phyloP scores from a whole-genome alignment of 2,113 vertebrate genomes.

The Laticauda colubrina region DNA sequence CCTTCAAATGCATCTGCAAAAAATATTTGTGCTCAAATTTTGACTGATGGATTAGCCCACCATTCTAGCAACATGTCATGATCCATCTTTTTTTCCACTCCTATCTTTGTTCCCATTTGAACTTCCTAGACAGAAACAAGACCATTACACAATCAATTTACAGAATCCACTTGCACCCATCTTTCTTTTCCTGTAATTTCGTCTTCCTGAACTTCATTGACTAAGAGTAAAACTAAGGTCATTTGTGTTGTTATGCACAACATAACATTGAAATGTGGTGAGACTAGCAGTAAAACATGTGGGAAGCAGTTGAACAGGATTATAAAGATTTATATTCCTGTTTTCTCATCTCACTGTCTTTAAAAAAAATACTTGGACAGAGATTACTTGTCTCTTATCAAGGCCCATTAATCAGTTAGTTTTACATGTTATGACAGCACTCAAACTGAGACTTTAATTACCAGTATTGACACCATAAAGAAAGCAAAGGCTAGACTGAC shows the following conservation, averaged over 20 bases:
- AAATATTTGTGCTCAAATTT: neutral
- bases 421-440: slow-evolving; percentile 28
- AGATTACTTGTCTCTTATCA: slow-evolving; percentile 14
- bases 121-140: neutral
- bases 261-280: neutral
- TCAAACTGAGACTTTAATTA: slow-evolving; percentile 37
- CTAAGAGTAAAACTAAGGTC: neutral
- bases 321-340: neutral
- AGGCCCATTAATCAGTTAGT: slow-evolving; percentile 31
- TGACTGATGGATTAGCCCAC: neutral
- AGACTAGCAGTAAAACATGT: neutral
- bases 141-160: neutral
- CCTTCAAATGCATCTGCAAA: neutral
- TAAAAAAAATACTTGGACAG: neutral
- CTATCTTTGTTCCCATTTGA: neutral
- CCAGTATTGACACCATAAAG: slow-evolving; percentile 20
- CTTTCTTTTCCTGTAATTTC: neutral
- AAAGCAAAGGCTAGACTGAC: slow-evolving; percentile 36
- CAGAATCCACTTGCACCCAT: neutral
- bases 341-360: slow-evolving; percentile 34
- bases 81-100: neutral
- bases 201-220: neutral
- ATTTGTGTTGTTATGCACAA: neutral
- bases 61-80: neutral
- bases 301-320: neutral